Conservation (phyloP, 2,797 vertebrate genomes). For the Lacerta agilis region DNA sequence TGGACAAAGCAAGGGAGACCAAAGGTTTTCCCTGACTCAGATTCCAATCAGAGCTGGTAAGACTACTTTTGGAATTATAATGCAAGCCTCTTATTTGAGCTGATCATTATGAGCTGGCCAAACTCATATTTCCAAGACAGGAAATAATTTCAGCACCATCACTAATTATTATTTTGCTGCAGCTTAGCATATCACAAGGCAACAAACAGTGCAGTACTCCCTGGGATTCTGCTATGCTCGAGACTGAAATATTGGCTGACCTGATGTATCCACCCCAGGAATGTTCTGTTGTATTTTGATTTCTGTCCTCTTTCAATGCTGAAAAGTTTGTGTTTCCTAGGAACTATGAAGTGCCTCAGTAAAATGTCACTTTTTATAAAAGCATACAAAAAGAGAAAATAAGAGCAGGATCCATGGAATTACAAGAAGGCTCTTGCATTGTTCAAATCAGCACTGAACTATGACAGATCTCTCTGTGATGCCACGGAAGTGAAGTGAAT, state of each 20-base stretch:
- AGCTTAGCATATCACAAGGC: not conserved
- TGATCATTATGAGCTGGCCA: not conserved
- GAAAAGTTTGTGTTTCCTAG: slow-evolving; percentile 46
- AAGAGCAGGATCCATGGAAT: slow-evolving; percentile 2
- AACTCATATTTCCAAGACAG: not conserved
- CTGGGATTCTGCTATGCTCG: not conserved
- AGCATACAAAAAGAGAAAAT: slow-evolving; percentile 18
- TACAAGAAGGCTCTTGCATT: slow-evolving; percentile 26
- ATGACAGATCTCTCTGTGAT: slow-evolving; percentile 16
- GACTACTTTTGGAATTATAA: not conserved
- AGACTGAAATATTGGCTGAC: slow-evolving; percentile 40
- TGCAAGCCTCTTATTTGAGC: not conserved
- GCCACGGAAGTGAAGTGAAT: slow-evolving; percentile 41
- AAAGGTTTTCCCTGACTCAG: not conserved
- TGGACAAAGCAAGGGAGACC: not conserved
- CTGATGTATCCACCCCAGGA: slow-evolving; percentile 5
- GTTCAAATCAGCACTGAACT: slow-evolving; percentile 8
- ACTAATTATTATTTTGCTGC: not conserved
- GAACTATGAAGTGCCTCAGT: slow-evolving; percentile 43
- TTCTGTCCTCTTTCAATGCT: slow-evolving; percentile 53
- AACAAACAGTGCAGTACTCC: not conserved
- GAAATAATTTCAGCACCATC: slow-evolving; percentile 1
- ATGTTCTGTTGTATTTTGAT: slow-evolving; percentile 40
- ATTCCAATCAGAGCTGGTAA: not conserved
- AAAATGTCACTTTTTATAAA: slow-evolving; percentile 57